phyloP scores from a whole-genome alignment of 2,888 invertebrate species.

The Oegoconia quadripuncta region DNA sequence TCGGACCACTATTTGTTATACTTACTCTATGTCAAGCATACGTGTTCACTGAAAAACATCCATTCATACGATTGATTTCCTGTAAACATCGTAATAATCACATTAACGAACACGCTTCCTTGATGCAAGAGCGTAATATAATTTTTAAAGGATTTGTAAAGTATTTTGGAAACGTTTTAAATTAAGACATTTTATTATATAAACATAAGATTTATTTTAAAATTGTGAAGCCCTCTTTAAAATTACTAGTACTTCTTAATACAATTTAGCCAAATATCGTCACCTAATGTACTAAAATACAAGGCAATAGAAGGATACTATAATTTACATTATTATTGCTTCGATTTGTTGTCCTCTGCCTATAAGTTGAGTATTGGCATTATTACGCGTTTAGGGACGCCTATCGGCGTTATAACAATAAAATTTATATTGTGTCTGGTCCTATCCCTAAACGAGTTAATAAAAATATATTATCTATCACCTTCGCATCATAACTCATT shows the following conservation, averaged over 20 bases:
- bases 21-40: constrained; percentile 28
- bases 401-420: no score
- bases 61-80: constrained; percentile 28
- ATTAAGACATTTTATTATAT: constrained; percentile 48
- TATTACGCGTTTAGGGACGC: no score
- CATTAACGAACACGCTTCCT: background rate
- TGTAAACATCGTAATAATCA: constrained; percentile 9
- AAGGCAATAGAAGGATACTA: constrained; percentile 9
- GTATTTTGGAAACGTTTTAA: constrained; percentile 18
- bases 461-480: no score
- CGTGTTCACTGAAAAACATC: constrained; percentile 43
- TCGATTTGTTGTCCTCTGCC: background rate
- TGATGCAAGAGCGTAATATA: background rate
- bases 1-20: constrained; percentile 13
- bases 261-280: constrained; percentile 30
- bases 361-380: constrained; percentile 3
- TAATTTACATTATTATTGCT: constrained; percentile 10
- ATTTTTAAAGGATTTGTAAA: constrained; percentile 15
- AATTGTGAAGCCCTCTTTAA: constrained; percentile 51
- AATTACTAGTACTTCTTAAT: constrained; percentile 34
- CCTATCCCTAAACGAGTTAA: no score
- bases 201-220: constrained; percentile 62
- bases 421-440: no score
- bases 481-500: no score
- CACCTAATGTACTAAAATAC: constrained; percentile 4